Conservation (phyloP, 2,888 invertebrate species). For the Diaprepes abbreviatus region DNA sequence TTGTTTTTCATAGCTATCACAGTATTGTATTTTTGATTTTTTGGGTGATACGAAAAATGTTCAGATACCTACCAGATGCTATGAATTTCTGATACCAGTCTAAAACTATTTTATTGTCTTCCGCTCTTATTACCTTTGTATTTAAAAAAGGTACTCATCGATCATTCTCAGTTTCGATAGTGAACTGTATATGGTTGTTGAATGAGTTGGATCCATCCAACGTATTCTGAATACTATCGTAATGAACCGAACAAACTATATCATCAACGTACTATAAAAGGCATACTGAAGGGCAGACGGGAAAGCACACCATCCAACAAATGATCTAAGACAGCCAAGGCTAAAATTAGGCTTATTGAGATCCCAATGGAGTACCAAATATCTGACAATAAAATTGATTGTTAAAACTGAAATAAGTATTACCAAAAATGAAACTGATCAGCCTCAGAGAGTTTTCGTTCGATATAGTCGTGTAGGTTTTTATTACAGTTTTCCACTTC, state of each 20-base stretch:
- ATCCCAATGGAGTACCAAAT: not conserved
- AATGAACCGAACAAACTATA: not conserved
- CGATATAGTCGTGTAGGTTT: no score
- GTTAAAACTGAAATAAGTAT: no score
- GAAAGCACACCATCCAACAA: not conserved
- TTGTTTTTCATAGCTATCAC: conserved; percentile 7
- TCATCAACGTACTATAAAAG: conserved; percentile 14
- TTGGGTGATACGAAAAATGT: not conserved
- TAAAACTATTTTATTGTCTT: not conserved
- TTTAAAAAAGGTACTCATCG: no score
- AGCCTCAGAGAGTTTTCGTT: no score
- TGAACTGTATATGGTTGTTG: no score
- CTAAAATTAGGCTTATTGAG: not conserved
- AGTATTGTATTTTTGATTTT: not conserved
- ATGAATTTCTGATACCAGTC: not conserved
- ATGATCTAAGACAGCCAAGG: not conserved
- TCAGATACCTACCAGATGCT: not conserved
- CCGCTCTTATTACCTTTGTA: no score
- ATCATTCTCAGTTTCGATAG: no score
- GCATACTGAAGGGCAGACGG: not conserved
- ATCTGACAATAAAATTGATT: not conserved
- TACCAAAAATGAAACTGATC: no score
- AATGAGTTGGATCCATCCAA: not conserved
- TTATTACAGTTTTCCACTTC: no score
- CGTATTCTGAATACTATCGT: not conserved